Evolutionary conservation across 2,888 invertebrate genomes (phyloP).

Genomic region (Euzophera pinguis): DNA sequence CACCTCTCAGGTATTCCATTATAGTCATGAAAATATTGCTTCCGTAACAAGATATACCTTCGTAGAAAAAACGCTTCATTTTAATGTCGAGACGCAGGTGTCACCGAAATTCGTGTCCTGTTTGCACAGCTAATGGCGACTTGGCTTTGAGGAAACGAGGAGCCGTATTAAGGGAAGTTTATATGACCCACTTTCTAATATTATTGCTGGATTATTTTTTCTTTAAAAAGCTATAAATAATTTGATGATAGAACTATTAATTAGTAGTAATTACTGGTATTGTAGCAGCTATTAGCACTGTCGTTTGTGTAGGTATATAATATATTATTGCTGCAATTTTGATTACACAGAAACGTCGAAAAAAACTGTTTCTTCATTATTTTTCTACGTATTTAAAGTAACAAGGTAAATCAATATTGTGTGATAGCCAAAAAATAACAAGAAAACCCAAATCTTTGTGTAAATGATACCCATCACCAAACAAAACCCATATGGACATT

Average conservation of each 20-base stretch:
- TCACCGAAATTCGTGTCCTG: conserved; percentile 55
- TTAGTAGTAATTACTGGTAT: no score
- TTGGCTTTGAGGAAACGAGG: conserved; percentile 53
- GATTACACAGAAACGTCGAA: no score
- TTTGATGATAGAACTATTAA: no score
- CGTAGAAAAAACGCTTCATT: conserved; percentile 38
- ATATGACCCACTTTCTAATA: conserved; percentile 1
- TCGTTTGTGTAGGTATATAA: no score
- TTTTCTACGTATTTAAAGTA: no score
- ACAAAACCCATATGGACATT: background rate
- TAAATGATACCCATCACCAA: background rate
- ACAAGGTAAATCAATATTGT: no score
- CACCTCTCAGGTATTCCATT: background rate
- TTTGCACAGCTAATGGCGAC: conserved; percentile 65
- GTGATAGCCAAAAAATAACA: no score
- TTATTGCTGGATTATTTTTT: background rate
- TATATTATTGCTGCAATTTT: no score
- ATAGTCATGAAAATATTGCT: background rate
- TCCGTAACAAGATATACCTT: conserved; percentile 1
- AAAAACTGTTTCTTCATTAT: no score
- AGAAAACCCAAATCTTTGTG: background rate
- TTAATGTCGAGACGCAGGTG: conserved; percentile 50
- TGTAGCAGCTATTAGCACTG: no score
- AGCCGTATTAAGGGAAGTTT: conserved; percentile 26
- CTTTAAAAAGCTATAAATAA: background rate